Conservation (phyloP, 2,113 vertebrate genomes). For the Thamnaconus septentrionalis region DNA sequence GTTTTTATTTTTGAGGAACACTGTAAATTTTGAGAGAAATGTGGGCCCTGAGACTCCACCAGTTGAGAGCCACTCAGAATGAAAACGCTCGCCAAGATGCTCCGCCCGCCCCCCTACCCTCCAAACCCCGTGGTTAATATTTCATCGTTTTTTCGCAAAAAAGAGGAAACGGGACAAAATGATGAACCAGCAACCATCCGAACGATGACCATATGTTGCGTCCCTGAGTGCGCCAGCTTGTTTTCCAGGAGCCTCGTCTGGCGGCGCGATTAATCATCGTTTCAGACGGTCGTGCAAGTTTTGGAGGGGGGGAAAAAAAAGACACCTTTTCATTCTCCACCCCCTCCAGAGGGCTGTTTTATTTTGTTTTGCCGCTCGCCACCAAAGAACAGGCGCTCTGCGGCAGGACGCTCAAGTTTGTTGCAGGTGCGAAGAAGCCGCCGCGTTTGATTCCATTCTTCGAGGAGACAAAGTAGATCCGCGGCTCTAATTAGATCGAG, state of each 20-base stretch:
- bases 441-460: conserved; percentile 27
- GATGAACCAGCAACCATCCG: conserved; percentile 54
- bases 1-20: too few species aligned
- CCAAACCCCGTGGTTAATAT: conserved; percentile 46
- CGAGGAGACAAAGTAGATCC: conserved; percentile 53
- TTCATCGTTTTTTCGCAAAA: conserved; percentile 44
- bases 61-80: conserved; percentile 8
- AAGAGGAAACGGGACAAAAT: conserved; percentile 38
- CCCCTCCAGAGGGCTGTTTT: conserved; percentile 53
- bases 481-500: conserved; percentile 68
- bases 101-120: neutral
- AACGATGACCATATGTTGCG: conserved; percentile 55
- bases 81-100: conserved; percentile 62
- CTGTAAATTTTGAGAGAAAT: too few species aligned
- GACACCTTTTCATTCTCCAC: conserved; percentile 30
- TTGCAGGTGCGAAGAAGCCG: conserved; percentile 33
- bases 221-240: conserved; percentile 32
- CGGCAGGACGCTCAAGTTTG: conserved; percentile 42
- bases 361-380: conserved; percentile 32
- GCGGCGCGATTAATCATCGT: conserved; percentile 64
- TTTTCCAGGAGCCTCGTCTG: conserved; percentile 29
- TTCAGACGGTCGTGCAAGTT: conserved; percentile 31
- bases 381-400: conserved; percentile 27
- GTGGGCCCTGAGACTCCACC: too few species aligned
- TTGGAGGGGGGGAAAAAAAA: conserved; percentile 9